phyloP scores from a whole-genome alignment of 2,888 invertebrate genomes.

The Campoletis raptor region DNA sequence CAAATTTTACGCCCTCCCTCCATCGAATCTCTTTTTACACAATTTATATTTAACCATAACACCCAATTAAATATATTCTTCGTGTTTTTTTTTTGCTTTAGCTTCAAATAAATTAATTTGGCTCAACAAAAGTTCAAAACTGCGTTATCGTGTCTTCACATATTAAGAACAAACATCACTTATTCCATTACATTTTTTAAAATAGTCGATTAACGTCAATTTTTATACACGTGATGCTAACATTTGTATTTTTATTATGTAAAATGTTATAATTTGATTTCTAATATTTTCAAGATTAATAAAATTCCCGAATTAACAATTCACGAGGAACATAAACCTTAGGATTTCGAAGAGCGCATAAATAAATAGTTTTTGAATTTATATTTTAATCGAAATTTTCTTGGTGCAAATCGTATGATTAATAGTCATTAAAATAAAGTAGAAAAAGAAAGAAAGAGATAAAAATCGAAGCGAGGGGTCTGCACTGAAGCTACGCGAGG shows the following conservation, averaged over 20 bases:
- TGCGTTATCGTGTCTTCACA: background rate
- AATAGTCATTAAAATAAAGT: background rate
- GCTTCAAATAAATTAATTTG: background rate
- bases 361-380: background rate
- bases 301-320: background rate
- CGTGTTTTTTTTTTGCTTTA: background rate
- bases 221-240: background rate
- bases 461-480: background rate
- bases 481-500: background rate
- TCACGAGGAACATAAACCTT: background rate
- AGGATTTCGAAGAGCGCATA: background rate
- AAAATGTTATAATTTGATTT: no score
- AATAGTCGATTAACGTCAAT: background rate
- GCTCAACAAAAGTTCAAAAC: background rate
- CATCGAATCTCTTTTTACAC: background rate
- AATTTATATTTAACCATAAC: background rate
- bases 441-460: slow-evolving; percentile 8
- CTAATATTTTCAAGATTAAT: background rate
- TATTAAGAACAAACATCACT: background rate
- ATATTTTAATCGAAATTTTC: background rate
- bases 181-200: background rate
- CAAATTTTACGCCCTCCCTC: background rate
- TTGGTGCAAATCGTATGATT: background rate
- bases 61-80: no score
- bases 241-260: background rate